A percentile compares a stretch with the other conserved stretches of the same genome.
These are phyloP conservation scores for Drosophila murphyi DNA, from an alignment of 1,140 invertebrate genomes.

Conservation along the genomic window DNA sequence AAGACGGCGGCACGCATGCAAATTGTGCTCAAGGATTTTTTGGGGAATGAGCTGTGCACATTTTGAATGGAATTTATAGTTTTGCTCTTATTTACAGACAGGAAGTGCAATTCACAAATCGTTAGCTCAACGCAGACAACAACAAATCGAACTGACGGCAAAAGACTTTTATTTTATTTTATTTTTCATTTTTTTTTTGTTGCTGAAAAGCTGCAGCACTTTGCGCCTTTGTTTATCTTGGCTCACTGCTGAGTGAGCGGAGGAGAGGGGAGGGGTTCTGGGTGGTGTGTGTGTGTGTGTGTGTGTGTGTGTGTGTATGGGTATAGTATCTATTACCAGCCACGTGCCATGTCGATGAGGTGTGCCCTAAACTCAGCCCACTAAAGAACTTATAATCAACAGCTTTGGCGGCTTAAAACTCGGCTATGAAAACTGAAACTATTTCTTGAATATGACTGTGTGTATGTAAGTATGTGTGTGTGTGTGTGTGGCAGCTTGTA, in stretches of 20 bases:
- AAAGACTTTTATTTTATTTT: constrained; percentile 14
- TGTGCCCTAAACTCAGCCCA: constrained; percentile 34
- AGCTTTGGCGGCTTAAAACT: constrained; percentile 77
- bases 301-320: constrained; percentile 3
- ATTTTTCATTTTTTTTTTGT: no score
- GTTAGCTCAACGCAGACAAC: constrained; percentile 63
- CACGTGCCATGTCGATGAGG: constrained; percentile 34
- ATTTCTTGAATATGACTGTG: constrained; percentile 49
- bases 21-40: constrained; percentile 56
- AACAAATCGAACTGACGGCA: constrained; percentile 48
- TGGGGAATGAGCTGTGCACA: constrained; percentile 34
- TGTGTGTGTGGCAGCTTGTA: constrained; percentile 51
- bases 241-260: neutral
- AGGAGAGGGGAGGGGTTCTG: neutral
- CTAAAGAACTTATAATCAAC: constrained; percentile 76
- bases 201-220: constrained; percentile 11
- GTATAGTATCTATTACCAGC: constrained; percentile 3
- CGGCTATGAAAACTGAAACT: constrained; percentile 63
- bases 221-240: constrained; percentile 41
- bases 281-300: constrained; percentile 10
- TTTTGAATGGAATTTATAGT: constrained; percentile 72
- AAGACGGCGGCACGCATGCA: constrained; percentile 66
- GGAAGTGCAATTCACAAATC: constrained; percentile 83
- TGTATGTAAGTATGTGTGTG: constrained; percentile 42
- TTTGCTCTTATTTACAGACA: constrained; percentile 77